phyloP scores from a whole-genome alignment of 30 jellyfish, hydroid and myxozoan genomes.

The Rhopilema esculentum region DNA sequence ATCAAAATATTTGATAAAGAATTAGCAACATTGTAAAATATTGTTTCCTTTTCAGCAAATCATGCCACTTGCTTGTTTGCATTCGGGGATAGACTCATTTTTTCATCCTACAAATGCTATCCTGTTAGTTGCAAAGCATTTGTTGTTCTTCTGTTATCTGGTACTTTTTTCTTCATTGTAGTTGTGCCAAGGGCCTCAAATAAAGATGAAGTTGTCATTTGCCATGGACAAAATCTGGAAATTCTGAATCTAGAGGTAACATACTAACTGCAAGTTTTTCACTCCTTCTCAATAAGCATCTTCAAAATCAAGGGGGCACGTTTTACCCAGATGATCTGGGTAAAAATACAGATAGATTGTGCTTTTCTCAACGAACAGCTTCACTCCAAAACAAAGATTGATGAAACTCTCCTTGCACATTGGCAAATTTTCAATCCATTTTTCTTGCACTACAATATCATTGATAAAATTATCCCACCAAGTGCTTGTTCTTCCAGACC shows the following conservation, averaged over 20 bases:
- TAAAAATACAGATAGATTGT: too few relatives aligned
- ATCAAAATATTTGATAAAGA: too few relatives aligned
- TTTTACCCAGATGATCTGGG: background rate
- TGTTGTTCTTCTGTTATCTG: background rate
- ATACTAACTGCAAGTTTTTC: background rate
- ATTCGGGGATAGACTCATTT: background rate
- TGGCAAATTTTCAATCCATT: too few relatives aligned
- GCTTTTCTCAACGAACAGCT: background rate
- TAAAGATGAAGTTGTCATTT: constrained; percentile 59
- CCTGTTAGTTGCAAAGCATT: background rate
- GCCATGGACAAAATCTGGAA: constrained; percentile 69
- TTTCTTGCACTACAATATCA: too few relatives aligned
- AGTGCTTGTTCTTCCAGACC: too few relatives aligned
- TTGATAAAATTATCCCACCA: too few relatives aligned
- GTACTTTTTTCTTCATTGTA: background rate
- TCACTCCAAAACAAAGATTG: background rate
- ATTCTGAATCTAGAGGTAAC: constrained; percentile 63
- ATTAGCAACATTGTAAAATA: too few relatives aligned
- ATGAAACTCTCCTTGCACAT: background rate
- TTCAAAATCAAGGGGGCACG: background rate
- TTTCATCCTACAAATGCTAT: background rate
- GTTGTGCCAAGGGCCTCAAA: constrained; percentile 66
- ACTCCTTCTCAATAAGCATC: background rate
- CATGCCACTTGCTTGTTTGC: too few relatives aligned
- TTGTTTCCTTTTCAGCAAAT: too few relatives aligned